phyloP scores from a whole-genome alignment of 2,888 invertebrate genomes.

The Callyntrura sp. region DNA sequence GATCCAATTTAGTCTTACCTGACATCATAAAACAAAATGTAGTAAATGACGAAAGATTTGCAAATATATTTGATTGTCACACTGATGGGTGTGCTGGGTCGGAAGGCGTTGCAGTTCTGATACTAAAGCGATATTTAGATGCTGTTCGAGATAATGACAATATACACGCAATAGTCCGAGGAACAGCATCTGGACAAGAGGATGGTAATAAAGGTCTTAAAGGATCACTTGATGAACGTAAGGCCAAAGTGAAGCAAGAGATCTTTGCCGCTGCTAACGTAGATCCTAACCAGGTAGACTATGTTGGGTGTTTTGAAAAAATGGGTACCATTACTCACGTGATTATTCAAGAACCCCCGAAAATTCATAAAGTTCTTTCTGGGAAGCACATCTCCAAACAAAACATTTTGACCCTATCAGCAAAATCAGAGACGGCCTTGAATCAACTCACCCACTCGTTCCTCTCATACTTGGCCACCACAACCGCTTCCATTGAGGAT shows the following conservation, averaged over 20 bases:
- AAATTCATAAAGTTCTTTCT: too few species aligned
- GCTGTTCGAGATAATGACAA: background rate
- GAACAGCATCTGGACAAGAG: background rate
- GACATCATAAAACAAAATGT: too few species aligned
- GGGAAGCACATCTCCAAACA: too few species aligned
- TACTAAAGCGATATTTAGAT: background rate
- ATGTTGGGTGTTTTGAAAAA: too few species aligned
- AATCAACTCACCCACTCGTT: too few species aligned
- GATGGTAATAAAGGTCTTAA: background rate
- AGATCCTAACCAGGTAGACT: background rate
- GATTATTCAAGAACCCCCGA: too few species aligned
- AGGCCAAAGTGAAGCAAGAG: background rate
- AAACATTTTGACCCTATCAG: too few species aligned
- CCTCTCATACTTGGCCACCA: too few species aligned
- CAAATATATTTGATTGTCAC: constrained; percentile 57
- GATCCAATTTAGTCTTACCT: constrained; percentile 7
- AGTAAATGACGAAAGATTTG: too few species aligned
- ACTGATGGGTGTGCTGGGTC: constrained; percentile 8
- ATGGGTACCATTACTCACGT: too few species aligned
- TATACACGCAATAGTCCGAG: background rate
- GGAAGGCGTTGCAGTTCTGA: background rate
- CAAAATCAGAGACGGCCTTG: too few species aligned
- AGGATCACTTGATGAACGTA: background rate
- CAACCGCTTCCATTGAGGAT: too few species aligned
- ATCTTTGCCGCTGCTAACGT: background rate